Percentiles rank a stretch among this genome's conserved stretches.
These are phyloP conservation scores for Apodemia mormo DNA, from an alignment of 2,888 invertebrate species.

Conservation along the genomic window DNA sequence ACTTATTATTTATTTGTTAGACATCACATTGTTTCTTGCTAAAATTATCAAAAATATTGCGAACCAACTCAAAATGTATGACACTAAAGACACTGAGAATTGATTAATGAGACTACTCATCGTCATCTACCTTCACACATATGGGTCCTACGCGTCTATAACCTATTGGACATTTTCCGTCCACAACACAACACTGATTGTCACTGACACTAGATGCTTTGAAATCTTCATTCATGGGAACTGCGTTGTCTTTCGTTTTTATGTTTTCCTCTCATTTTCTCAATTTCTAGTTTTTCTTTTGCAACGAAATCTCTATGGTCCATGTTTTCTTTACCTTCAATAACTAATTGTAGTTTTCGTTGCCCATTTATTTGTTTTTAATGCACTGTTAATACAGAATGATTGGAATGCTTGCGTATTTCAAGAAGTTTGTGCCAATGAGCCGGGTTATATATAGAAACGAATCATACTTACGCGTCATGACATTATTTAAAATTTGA, in stretches of 20 bases:
- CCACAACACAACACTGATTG: slow-evolving; percentile 18
- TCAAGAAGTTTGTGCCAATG: background rate
- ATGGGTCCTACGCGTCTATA: slow-evolving; percentile 25
- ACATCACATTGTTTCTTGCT: no score
- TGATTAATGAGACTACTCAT: background rate
- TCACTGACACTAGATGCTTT: slow-evolving; percentile 1
- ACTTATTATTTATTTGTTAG: no score
- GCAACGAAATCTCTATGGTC: background rate
- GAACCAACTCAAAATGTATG: background rate
- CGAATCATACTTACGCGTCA: no score
- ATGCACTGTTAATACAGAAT: background rate
- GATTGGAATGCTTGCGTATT: background rate
- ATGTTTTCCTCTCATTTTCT: background rate
- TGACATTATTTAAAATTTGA: no score
- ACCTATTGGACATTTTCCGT: slow-evolving; percentile 25
- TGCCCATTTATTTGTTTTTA: background rate
- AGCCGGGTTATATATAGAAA: background rate
- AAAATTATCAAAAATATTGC: no score
- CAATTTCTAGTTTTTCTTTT: background rate
- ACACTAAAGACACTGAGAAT: background rate
- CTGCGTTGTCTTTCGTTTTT: background rate
- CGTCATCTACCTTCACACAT: slow-evolving; percentile 23
- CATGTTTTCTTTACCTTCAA: background rate
- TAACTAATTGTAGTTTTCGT: background rate
- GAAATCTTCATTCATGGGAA: background rate